phyloP scores from a whole-genome alignment of 2,113 vertebrate species.

The Ptilonorhynchus violaceus region DNA sequence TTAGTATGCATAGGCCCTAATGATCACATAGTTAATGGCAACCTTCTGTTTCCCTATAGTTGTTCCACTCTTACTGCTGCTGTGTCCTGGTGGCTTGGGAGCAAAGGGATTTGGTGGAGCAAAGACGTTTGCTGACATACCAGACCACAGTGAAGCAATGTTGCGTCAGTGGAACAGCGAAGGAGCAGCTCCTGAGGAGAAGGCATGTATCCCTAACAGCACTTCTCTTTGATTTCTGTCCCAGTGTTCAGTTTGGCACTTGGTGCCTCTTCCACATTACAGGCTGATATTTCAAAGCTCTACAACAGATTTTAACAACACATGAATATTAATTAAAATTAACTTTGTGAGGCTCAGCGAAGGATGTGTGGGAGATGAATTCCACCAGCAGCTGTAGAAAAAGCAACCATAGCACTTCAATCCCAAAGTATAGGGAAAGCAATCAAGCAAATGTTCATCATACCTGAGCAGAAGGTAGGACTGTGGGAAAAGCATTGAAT shows the following conservation, averaged over 20 bases:
- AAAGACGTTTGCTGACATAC: slow-evolving; percentile 33
- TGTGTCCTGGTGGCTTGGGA: slow-evolving; percentile 63
- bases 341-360: not conserved
- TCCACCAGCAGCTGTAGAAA: not conserved
- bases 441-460: not conserved
- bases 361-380: not conserved
- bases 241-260: not conserved
- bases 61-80: slow-evolving; percentile 72
- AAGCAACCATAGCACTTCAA: not conserved
- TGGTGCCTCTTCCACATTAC: not conserved
- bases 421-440: not conserved
- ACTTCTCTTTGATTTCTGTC: not conserved
- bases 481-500: not conserved
- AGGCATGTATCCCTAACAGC: slow-evolving; percentile 53
- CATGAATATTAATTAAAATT: not conserved
- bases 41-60: slow-evolving; percentile 43
- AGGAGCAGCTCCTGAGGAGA: slow-evolving; percentile 74
- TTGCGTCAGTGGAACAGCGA: slow-evolving; percentile 75
- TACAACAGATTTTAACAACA: not conserved
- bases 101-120: slow-evolving; percentile 56
- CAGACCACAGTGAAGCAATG: slow-evolving; percentile 60
- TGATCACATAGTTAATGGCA: not conserved
- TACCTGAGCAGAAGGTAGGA: not conserved
- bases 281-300: not conserved
- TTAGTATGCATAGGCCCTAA: not conserved